Evolutionary conservation across 2,888 invertebrate genomes (phyloP).

Genomic region (Fragum sueziense): DNA sequence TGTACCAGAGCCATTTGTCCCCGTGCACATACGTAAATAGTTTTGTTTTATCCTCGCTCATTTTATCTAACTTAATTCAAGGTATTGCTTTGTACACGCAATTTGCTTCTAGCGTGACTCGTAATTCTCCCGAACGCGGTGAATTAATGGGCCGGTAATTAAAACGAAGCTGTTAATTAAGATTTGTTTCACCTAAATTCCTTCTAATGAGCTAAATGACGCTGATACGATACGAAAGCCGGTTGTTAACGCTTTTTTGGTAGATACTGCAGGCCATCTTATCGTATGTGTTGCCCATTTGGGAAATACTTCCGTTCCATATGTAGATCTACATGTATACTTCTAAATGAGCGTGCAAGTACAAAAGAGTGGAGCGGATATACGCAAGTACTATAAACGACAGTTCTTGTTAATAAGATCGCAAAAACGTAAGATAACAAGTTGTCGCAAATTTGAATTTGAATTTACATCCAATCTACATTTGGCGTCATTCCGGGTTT

Average conservation of each 20-base stretch:
- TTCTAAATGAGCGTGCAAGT: too few species aligned
- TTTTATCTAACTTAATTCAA: slow-evolving; percentile 22
- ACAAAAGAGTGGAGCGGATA: too few species aligned
- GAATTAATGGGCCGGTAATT: slow-evolving; percentile 50
- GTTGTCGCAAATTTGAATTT: too few species aligned
- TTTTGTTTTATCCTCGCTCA: slow-evolving; percentile 16
- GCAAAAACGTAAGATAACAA: too few species aligned
- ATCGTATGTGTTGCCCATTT: too few species aligned
- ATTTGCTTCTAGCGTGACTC: slow-evolving; percentile 40
- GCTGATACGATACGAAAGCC: slow-evolving; percentile 41
- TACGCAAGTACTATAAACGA: too few species aligned
- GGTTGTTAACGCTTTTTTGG: slow-evolving; percentile 22
- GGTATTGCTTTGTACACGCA: slow-evolving; percentile 21
- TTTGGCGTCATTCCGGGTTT: too few species aligned
- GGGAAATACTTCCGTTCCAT: too few species aligned
- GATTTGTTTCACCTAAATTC: slow-evolving; percentile 58
- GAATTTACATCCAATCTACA: too few species aligned
- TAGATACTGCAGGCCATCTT: too few species aligned
- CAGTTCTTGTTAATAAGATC: too few species aligned
- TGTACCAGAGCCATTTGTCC: not conserved
- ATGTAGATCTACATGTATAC: too few species aligned
- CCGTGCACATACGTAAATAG: not conserved
- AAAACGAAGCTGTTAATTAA: slow-evolving; percentile 51
- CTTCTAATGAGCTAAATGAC: slow-evolving; percentile 42
- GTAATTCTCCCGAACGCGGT: slow-evolving; percentile 32